These are phyloP conservation scores for Tetramorium parvispinum DNA, from an alignment of 1,140 invertebrate genomes.

Conservation along the genomic window DNA sequence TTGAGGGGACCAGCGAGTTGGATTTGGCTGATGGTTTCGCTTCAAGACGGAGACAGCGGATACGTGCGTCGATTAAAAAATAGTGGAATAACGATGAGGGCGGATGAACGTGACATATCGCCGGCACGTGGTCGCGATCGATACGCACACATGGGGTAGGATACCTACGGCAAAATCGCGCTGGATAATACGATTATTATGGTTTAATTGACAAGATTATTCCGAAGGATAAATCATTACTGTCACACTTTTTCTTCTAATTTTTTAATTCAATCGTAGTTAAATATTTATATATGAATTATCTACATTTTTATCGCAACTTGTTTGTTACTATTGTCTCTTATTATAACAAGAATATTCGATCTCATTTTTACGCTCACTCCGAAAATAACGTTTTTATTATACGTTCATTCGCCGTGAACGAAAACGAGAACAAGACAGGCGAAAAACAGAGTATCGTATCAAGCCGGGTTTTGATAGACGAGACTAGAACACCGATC, in stretches of 20 bases:
- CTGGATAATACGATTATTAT: neutral
- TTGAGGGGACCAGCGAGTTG: slow-evolving; percentile 66
- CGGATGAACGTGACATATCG: neutral
- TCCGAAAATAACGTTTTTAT: slow-evolving; percentile 5
- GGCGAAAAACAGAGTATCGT: slow-evolving; percentile 29
- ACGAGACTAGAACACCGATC: slow-evolving; percentile 41
- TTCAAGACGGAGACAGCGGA: slow-evolving; percentile 29
- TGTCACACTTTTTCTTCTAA: neutral
- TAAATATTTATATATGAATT: neutral
- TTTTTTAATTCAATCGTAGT: neutral
- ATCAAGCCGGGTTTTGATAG: slow-evolving; percentile 38
- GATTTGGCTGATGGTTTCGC: neutral
- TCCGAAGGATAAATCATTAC: neutral
- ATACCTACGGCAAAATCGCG: neutral
- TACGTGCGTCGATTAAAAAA: slow-evolving; percentile 54
- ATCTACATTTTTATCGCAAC: neutral
- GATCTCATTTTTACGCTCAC: neutral
- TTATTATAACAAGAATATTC: slow-evolving; percentile 2
- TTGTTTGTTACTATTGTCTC: neutral
- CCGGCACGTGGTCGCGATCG: slow-evolving; percentile 1
- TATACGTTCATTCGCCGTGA: neutral
- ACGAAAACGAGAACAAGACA: neutral
- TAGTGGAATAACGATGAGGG: slow-evolving; percentile 54
- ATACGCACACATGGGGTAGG: neutral
- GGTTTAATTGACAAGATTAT: neutral